Percentiles rank a stretch among this genome's conserved stretches.
Conservation (phyloP, 2,797 vertebrate genomes). For the Gymnodraco acuticeps region DNA sequence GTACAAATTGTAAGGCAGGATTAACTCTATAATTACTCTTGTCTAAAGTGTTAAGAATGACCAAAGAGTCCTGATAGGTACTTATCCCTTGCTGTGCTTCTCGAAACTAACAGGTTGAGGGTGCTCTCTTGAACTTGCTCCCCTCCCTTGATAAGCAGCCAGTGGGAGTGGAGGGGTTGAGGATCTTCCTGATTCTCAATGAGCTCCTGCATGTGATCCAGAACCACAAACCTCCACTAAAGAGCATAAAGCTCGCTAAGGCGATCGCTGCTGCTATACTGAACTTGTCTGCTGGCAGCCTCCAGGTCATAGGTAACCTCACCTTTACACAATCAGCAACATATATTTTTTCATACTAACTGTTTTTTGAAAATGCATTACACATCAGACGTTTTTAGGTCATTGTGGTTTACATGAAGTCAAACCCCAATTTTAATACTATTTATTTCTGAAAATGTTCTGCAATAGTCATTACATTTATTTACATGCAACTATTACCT, state of each 20-base stretch:
- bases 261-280: conserved; percentile 56
- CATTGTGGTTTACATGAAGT: too few relatives aligned
- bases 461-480: too few relatives aligned
- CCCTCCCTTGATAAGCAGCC: conserved; percentile 47
- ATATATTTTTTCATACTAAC: too few relatives aligned
- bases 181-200: conserved; percentile 79
- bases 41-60: background rate
- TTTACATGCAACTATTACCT: too few relatives aligned
- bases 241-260: conserved; percentile 23
- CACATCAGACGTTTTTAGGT: background rate
- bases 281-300: conserved; percentile 48
- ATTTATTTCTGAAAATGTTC: too few relatives aligned
- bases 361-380: background rate
- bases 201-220: conserved; percentile 60
- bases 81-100: background rate
- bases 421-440: too few relatives aligned
- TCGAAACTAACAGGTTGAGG: conserved; percentile 65
- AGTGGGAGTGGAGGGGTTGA: conserved; percentile 73
- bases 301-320: conserved; percentile 69
- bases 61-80: background rate
- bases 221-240: conserved; percentile 4
- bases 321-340: background rate
- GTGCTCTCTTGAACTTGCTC: conserved; percentile 55
- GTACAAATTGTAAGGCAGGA: background rate
- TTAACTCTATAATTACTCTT: background rate